Conservation (phyloP, 2,888 invertebrate genomes). For the Orchesella flavescens region DNA sequence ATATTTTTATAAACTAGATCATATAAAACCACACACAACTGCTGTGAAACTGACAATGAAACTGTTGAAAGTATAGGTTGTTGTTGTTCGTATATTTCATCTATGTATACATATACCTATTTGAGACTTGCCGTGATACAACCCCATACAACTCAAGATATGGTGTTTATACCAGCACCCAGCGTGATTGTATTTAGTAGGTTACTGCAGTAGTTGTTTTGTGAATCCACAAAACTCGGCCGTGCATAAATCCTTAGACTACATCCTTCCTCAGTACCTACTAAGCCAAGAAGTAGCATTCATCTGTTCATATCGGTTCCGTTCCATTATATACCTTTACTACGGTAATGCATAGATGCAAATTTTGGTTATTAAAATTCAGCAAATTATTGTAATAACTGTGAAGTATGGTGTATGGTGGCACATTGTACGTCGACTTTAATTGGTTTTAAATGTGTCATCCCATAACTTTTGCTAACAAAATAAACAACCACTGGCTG, state of each 20-base stretch:
- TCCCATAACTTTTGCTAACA: constrained; percentile 24
- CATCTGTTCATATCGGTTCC: no score
- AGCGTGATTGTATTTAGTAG: no score
- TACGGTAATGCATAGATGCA: constrained; percentile 20
- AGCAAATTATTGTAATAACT: constrained; percentile 39
- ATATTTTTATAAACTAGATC: constrained; percentile 42
- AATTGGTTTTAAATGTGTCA: constrained; percentile 55
- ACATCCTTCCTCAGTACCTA: no score
- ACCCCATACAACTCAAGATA: neutral
- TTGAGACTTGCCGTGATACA: neutral
- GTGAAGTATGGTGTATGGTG: constrained; percentile 22
- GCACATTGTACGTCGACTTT: constrained; percentile 43
- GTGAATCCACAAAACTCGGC: neutral
- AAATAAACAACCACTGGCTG: constrained; percentile 7
- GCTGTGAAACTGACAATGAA: constrained; percentile 10
- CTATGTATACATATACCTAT: no score
- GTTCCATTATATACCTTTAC: neutral
- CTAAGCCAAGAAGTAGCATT: no score
- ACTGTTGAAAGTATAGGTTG: constrained; percentile 6
- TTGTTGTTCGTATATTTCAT: neutral
- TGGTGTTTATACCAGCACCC: neutral
- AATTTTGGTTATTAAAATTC: constrained; percentile 37
- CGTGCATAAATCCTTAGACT: neutral
- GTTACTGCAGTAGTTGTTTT: no score
- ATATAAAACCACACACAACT: constrained; percentile 40